Conservation (phyloP, 1,140 invertebrate species). For the Philaenus spumarius region DNA sequence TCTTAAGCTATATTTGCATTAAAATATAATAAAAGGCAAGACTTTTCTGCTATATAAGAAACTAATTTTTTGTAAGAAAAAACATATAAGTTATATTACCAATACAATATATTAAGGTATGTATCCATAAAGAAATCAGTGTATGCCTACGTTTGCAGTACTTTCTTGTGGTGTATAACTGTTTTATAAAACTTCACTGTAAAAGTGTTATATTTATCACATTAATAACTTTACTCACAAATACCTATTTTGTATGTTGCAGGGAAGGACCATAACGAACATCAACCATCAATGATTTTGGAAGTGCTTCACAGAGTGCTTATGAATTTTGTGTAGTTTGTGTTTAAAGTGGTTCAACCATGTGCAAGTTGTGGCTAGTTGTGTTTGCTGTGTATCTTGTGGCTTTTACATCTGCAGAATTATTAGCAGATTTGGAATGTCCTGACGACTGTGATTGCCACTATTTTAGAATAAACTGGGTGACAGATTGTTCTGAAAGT, state of each 20-base stretch:
- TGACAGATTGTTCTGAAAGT: conserved; percentile 67
- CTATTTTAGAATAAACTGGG: conserved; percentile 69
- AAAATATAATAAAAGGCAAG: too few relatives aligned
- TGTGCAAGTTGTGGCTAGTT: not conserved
- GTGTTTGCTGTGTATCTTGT: not conserved
- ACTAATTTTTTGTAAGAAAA: too few relatives aligned
- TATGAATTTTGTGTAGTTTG: not conserved
- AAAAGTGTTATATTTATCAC: too few relatives aligned
- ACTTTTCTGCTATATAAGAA: too few relatives aligned
- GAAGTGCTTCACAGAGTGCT: not conserved
- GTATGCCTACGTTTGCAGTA: too few relatives aligned
- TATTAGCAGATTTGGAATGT: conserved; percentile 22
- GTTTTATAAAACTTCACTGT: too few relatives aligned
- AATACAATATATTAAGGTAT: too few relatives aligned
- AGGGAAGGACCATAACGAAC: not conserved
- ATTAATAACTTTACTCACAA: too few relatives aligned
- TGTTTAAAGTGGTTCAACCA: not conserved
- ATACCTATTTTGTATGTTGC: not conserved
- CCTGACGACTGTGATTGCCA: conserved; percentile 62
- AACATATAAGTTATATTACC: too few relatives aligned
- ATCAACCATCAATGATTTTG: not conserved
- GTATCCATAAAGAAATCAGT: too few relatives aligned
- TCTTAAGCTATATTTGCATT: too few relatives aligned
- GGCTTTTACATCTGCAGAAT: not conserved
- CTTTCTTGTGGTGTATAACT: too few relatives aligned